A percentile compares a stretch with the other conserved stretches of the same genome.
phyloP scores from a whole-genome alignment of 2,888 invertebrate species.

The Neocrepidodera transversa region DNA sequence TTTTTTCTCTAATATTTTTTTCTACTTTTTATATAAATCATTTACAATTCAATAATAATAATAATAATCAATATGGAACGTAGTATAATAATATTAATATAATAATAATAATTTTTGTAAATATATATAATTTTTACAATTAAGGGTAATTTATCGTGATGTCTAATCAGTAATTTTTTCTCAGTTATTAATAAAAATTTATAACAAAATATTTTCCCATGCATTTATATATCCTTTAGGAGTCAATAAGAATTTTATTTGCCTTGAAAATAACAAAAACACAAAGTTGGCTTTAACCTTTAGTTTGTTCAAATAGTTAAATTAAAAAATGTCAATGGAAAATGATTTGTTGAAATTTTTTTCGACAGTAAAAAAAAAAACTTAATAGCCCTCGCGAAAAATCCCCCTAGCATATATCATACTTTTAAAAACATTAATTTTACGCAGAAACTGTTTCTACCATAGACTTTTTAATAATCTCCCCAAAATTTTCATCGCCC shows the following conservation, averaged over 20 bases:
- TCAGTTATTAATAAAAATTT: background rate
- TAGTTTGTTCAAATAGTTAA: no score
- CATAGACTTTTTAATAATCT: slow-evolving; percentile 91
- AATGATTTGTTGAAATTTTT: no score
- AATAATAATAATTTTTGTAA: slow-evolving; percentile 30
- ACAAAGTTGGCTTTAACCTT: no score
- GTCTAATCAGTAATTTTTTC: no score
- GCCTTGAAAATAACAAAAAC: no score
- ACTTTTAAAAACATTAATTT: slow-evolving; percentile 45
- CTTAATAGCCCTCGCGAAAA: no score
- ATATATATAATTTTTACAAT: slow-evolving; percentile 32
- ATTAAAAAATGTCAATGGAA: no score
- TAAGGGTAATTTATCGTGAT: no score
- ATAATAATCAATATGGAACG: slow-evolving; percentile 58
- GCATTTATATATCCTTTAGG: no score
- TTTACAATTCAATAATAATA: slow-evolving; percentile 54
- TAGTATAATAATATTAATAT: slow-evolving; percentile 56
- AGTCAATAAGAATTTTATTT: no score
- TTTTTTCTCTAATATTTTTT: slow-evolving; percentile 54
- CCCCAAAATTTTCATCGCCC: slow-evolving; percentile 82
- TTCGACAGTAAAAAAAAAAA: no score
- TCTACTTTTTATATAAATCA: slow-evolving; percentile 61
- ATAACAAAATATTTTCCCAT: background rate
- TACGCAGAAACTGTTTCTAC: slow-evolving; percentile 89
- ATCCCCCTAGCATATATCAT: background rate